Conservation (phyloP, 1,140 invertebrate species). For the Maconellicoccus hirsutus region DNA sequence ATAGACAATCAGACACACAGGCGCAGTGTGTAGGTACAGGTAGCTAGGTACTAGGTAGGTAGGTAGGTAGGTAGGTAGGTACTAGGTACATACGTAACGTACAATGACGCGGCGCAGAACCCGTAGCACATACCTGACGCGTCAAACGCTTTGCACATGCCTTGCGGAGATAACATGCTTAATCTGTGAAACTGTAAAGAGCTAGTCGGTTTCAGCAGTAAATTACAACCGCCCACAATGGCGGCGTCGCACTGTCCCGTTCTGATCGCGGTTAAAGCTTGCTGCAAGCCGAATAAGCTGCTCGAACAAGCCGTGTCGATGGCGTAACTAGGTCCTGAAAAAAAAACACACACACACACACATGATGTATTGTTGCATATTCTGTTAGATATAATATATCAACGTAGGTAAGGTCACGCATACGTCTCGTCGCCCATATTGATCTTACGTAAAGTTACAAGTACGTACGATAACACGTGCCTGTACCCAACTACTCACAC, state of each 20-base stretch:
- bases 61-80: too few relatives aligned
- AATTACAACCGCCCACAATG: slow-evolving; percentile 66
- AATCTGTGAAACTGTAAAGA: slow-evolving; percentile 88
- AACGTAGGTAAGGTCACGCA: too few relatives aligned
- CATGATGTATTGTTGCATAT: too few relatives aligned
- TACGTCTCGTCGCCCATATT: too few relatives aligned
- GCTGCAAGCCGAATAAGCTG: slow-evolving; percentile 73
- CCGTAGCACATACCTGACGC: slow-evolving; percentile 45
- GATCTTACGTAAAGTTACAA: too few relatives aligned
- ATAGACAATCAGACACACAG: too few relatives aligned
- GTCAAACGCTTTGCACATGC: slow-evolving; percentile 86
- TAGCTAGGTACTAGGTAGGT: too few relatives aligned
- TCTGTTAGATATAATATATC: too few relatives aligned
- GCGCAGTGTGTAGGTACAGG: too few relatives aligned
- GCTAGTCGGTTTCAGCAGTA: slow-evolving; percentile 73
- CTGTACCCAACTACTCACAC: too few relatives aligned
- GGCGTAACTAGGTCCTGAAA: slow-evolving; percentile 72
- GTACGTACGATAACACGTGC: too few relatives aligned
- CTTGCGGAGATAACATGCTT: slow-evolving; percentile 79
- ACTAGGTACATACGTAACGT: neutral
- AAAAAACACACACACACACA: too few relatives aligned
- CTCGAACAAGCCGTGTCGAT: slow-evolving; percentile 94
- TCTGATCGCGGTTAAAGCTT: slow-evolving; percentile 71
- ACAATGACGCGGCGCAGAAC: neutral
- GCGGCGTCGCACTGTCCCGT: slow-evolving; percentile 82